Percentiles rank a stretch among this genome's conserved stretches.
These are phyloP conservation scores for Athalia rosae DNA, from an alignment of 2,888 invertebrate species.

Conservation along the genomic window DNA sequence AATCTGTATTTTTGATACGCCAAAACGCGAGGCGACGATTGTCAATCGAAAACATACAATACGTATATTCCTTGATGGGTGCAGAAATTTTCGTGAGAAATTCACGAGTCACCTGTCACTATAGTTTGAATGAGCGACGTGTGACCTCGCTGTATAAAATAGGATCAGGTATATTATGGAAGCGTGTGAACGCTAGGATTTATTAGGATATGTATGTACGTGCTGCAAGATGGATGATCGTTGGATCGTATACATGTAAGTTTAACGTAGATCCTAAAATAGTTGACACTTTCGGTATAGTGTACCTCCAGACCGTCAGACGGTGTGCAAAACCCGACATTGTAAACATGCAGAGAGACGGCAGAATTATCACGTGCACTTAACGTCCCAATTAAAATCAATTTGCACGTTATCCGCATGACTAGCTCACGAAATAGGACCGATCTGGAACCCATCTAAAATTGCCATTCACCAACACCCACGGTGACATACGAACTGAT, in stretches of 20 bases:
- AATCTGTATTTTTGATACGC: background rate
- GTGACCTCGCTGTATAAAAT: background rate
- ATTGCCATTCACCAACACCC: background rate
- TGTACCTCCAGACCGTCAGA: background rate
- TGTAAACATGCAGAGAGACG: background rate
- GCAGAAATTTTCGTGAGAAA: background rate
- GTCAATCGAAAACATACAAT: background rate
- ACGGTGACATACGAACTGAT: background rate
- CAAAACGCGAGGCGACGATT: background rate
- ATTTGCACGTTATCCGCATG: background rate
- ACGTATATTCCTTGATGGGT: background rate
- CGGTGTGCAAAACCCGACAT: background rate
- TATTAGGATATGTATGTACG: background rate
- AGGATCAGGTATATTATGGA: background rate
- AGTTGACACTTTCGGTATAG: too few species aligned
- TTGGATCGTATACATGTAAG: background rate
- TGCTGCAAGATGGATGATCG: background rate
- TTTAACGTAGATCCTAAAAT: background rate
- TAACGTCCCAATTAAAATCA: background rate
- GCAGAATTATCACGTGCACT: background rate
- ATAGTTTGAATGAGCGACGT: background rate
- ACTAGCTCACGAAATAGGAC: background rate
- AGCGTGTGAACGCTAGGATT: too few species aligned
- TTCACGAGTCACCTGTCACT: constrained; percentile 11
- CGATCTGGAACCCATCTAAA: background rate